phyloP scores from a whole-genome alignment of 2,113 vertebrate species.

The Aleadryas rufinucha region DNA sequence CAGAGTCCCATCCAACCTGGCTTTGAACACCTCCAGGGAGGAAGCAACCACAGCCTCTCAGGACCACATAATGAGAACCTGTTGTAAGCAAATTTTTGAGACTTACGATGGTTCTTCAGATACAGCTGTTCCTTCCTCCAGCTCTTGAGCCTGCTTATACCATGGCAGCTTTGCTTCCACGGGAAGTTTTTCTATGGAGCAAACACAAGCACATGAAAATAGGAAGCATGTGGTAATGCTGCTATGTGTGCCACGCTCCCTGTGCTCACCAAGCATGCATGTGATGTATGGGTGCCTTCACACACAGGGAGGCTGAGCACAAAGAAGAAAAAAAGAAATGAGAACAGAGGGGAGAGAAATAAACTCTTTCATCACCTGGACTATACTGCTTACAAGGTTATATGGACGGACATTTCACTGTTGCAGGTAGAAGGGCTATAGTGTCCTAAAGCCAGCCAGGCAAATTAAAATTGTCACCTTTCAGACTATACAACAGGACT shows the following conservation, averaged over 20 bases:
- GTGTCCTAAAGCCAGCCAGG: not conserved
- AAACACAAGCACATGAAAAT: not conserved
- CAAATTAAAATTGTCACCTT: not conserved
- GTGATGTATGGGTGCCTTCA: not conserved
- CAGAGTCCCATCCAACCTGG: not conserved
- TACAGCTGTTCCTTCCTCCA: constrained; percentile 83
- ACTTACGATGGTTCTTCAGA: constrained; percentile 95
- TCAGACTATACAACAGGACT: not conserved
- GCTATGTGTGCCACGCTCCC: not conserved
- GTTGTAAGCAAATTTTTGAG: not conserved
- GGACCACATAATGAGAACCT: not conserved
- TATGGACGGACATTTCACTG: not conserved
- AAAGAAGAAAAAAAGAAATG: not conserved
- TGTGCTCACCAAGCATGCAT: fast-evolving
- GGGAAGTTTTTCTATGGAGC: constrained; percentile 83
- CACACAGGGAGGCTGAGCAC: not conserved
- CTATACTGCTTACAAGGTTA: fast-evolving
- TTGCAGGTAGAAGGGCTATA: not conserved
- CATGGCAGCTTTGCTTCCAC: constrained; percentile 93
- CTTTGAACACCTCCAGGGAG: not conserved
- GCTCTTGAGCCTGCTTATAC: constrained; percentile 94
- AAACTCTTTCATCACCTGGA: not conserved
- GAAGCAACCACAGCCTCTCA: not conserved
- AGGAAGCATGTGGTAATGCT: not conserved
- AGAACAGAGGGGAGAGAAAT: not conserved